Evolutionary conservation across 1,140 invertebrate genomes (phyloP).

Genomic region (Lineus longissimus): DNA sequence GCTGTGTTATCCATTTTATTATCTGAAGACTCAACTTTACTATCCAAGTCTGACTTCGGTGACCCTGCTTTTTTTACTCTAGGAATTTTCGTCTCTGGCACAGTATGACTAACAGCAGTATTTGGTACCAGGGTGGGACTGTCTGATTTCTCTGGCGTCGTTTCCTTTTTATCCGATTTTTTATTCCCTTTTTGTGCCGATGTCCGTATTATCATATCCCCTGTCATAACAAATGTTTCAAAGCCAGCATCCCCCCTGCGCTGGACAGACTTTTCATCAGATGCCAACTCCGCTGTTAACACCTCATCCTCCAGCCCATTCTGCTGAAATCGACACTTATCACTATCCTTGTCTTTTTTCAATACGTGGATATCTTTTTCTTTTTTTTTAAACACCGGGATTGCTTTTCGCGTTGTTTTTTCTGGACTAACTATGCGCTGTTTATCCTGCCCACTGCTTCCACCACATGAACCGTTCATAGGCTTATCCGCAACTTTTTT

Average conservation of each 20-base stretch:
- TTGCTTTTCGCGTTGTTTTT: not conserved
- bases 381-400: not conserved
- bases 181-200: conserved; percentile 27
- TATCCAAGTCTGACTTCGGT: not conserved
- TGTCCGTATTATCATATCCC: conserved; percentile 51
- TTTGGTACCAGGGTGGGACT: not conserved
- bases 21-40: not conserved
- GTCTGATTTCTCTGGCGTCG: not conserved
- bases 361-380: not conserved
- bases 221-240: conserved; percentile 53
- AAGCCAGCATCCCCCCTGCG: conserved; percentile 38
- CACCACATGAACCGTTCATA: too few relatives aligned
- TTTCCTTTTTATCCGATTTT: conserved; percentile 9
- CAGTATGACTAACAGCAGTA: not conserved
- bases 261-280: conserved; percentile 14
- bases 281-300: not conserved
- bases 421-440: not conserved
- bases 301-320: conserved; percentile 22
- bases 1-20: not conserved
- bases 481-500: too few relatives aligned
- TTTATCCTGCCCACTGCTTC: not conserved
- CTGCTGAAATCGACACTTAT: conserved; percentile 17
- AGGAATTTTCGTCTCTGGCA: not conserved
- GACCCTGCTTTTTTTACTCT: not conserved
- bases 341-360: not conserved